Evolutionary conservation across 2,113 vertebrate genomes (phyloP).

Genomic region (Alouatta palliata): DNA sequence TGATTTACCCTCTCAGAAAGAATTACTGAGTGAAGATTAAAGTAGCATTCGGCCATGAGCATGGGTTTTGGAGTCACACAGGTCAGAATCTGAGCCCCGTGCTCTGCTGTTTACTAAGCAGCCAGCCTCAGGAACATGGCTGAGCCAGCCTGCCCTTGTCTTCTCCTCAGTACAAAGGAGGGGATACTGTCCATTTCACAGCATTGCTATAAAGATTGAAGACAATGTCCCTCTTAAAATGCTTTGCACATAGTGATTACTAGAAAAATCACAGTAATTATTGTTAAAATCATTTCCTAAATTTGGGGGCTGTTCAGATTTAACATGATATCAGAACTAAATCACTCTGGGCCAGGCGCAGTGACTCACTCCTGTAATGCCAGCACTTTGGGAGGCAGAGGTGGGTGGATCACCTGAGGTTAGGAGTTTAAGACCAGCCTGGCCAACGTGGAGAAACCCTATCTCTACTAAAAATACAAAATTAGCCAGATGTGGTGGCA

Average conservation of each 20-base stretch:
- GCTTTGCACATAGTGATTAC: not conserved
- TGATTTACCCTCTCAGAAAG: not conserved
- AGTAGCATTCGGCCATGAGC: not conserved
- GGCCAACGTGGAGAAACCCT: no score
- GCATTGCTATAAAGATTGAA: not conserved
- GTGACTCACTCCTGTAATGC: no score
- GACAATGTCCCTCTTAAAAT: not conserved
- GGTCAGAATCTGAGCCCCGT: not conserved
- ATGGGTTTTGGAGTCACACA: not conserved
- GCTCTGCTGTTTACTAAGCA: not conserved
- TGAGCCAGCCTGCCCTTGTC: not conserved
- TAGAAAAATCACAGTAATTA: not conserved
- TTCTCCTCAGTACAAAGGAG: not conserved
- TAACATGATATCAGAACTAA: not conserved
- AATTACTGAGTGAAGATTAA: not conserved
- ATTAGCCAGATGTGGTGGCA: no score
- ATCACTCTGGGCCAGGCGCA: not conserved
- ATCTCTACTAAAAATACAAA: no score
- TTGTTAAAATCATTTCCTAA: not conserved
- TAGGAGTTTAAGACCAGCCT: no score
- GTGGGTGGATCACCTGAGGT: no score
- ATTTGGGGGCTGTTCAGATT: not conserved
- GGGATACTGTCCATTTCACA: not conserved
- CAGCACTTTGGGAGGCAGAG: no score
- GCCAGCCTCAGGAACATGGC: fast-evolving